A percentile compares a stretch with the other conserved stretches of the same genome.
Conservation (phyloP, 1,140 invertebrate species). For the Aphelenchoides besseyi region DNA sequence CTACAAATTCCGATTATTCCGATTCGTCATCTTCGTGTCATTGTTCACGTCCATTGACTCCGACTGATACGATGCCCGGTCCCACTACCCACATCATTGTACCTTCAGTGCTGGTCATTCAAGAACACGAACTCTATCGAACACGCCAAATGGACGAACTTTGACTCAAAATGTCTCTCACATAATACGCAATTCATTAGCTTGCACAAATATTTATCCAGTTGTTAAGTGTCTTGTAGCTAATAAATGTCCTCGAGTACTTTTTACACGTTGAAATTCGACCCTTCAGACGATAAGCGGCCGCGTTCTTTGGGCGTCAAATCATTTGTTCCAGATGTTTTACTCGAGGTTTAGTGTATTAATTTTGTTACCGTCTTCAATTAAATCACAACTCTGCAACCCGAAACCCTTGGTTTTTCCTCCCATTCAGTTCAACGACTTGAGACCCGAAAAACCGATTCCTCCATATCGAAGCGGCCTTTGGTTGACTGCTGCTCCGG, state of each 20-base stretch:
- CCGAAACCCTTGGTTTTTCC: not conserved
- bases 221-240: not conserved
- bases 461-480: not conserved
- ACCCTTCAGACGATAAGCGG: not conserved
- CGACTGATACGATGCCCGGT: not conserved
- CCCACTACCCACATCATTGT: not conserved
- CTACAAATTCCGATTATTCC: no score
- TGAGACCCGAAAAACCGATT: not conserved
- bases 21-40: no score
- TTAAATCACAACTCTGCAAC: not conserved
- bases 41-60: not conserved
- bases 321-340: no score
- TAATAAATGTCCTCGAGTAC: not conserved
- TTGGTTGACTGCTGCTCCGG: not conserved
- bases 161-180: not conserved
- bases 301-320: not conserved
- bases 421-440: not conserved
- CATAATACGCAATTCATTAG: not conserved
- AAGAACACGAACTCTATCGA: not conserved
- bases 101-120: not conserved
- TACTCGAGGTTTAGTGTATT: no score
- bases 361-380: no score
- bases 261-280: not conserved
- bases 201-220: not conserved
- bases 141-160: not conserved